Percentiles rank a stretch among this genome's conserved stretches.
These are phyloP conservation scores for Xestia sexstrigata DNA, from an alignment of 2,888 invertebrate species.

Conservation along the genomic window DNA sequence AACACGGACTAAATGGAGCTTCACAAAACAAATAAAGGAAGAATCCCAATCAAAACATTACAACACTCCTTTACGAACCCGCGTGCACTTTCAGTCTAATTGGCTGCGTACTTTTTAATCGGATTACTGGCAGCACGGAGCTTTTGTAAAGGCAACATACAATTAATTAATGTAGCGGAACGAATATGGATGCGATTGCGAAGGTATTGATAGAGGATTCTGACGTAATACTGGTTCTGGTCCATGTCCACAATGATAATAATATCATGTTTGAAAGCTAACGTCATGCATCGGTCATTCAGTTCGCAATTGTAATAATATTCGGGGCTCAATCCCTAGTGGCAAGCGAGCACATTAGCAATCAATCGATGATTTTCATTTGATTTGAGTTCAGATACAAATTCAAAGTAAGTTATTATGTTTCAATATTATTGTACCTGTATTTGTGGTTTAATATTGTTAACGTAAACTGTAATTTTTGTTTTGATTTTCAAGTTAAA, in stretches of 20 bases:
- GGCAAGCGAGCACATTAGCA: conserved; percentile 23
- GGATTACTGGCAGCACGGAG: conserved; percentile 40
- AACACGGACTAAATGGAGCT: conserved; percentile 41
- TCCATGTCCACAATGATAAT: conserved; percentile 46
- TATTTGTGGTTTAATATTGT: background rate
- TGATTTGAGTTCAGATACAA: conserved; percentile 20
- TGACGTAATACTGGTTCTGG: conserved; percentile 30
- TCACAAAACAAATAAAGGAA: conserved; percentile 45
- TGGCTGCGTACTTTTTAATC: conserved; percentile 54
- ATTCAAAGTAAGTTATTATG: conserved; percentile 19
- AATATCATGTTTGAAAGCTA: conserved; percentile 31
- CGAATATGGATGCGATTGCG: conserved; percentile 43
- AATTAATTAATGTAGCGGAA: conserved; percentile 60
- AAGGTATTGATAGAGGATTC: conserved; percentile 58
- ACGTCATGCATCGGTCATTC: conserved; percentile 29
- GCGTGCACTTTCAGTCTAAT: conserved; percentile 42
- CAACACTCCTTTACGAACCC: conserved; percentile 13
- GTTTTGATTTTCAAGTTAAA: background rate
- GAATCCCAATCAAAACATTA: conserved; percentile 38
- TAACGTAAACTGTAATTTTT: background rate
- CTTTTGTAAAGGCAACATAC: conserved; percentile 35
- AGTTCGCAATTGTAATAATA: conserved; percentile 30
- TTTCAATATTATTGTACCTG: conserved; percentile 16
- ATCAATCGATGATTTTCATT: conserved; percentile 43
- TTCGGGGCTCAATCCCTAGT: conserved; percentile 26